phyloP scores from a whole-genome alignment of 2,888 invertebrate species.

The Hypercompe scribonia region DNA sequence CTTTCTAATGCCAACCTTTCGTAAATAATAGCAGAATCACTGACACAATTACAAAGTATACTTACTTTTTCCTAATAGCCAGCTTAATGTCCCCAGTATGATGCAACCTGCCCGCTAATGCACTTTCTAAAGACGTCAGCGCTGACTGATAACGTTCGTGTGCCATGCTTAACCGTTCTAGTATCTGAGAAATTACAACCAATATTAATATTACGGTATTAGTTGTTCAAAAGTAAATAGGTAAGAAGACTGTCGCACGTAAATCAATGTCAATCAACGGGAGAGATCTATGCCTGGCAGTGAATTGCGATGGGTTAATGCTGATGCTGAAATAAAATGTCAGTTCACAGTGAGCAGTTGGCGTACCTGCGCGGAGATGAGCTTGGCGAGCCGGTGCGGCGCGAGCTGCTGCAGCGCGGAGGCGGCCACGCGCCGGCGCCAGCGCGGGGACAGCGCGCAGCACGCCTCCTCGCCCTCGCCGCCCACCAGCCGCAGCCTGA shows the following conservation, averaged over 20 bases:
- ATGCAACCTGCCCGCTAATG: constrained; percentile 90
- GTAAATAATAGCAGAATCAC: neutral
- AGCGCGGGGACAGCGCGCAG: constrained; percentile 80
- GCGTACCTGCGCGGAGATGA: constrained; percentile 47
- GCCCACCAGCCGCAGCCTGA: constrained; percentile 72
- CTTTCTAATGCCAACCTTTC: too few species aligned
- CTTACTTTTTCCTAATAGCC: constrained; percentile 89
- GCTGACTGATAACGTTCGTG: constrained; percentile 93
- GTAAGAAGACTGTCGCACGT: too few species aligned
- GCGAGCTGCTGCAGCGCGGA: constrained; percentile 91
- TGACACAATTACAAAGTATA: constrained; percentile 1
- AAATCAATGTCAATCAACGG: too few species aligned
- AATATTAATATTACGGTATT: neutral
- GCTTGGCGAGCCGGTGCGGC: constrained; percentile 72
- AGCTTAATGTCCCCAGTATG: constrained; percentile 93
- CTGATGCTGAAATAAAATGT: too few species aligned
- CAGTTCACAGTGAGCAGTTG: too few species aligned
- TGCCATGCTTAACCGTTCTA: constrained; percentile 91
- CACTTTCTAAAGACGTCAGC: constrained; percentile 89
- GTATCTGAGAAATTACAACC: constrained; percentile 84
- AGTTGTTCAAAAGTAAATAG: too few species aligned
- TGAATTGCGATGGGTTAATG: too few species aligned
- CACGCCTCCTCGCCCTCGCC: constrained; percentile 81
- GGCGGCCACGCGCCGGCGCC: constrained; percentile 90
- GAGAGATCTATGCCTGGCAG: too few species aligned